Conservation (phyloP, 2,888 invertebrate species). For the Eupithecia tripunctaria region DNA sequence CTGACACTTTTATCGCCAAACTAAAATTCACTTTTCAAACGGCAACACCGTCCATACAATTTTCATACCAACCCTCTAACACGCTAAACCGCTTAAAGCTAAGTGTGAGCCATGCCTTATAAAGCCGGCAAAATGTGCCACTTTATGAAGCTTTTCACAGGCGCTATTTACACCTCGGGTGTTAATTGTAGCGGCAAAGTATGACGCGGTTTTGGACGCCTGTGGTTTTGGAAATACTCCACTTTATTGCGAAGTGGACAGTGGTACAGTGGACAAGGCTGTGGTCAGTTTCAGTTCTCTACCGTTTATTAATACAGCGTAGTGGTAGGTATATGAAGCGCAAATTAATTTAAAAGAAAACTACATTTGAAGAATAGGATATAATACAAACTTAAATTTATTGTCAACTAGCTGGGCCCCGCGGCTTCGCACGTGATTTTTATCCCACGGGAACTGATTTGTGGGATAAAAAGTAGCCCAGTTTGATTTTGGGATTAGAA, state of each 20-base stretch:
- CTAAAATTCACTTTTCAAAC: constrained; percentile 2
- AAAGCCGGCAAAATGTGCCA: constrained; percentile 10
- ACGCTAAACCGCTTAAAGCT: background rate
- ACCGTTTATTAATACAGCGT: background rate
- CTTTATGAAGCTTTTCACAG: constrained; percentile 6
- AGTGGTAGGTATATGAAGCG: background rate
- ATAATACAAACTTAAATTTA: too few species aligned
- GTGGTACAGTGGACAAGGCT: background rate
- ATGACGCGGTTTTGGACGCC: constrained; percentile 6
- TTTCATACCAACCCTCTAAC: background rate
- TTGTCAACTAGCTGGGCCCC: too few species aligned
- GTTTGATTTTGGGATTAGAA: too few species aligned
- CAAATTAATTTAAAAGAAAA: too few species aligned
- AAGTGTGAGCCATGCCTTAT: constrained; percentile 19
- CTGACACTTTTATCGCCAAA: background rate
- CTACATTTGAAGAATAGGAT: too few species aligned
- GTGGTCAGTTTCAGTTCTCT: background rate
- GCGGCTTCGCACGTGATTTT: too few species aligned
- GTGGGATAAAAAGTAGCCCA: too few species aligned
- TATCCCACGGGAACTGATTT: too few species aligned
- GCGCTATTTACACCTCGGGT: constrained; percentile 8
- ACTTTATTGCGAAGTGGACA: background rate
- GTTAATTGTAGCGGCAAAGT: constrained; percentile 11
- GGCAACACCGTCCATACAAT: background rate
- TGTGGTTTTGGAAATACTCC: constrained; percentile 6